A percentile compares a stretch with the other conserved stretches of the same genome.
Conservation (phyloP, 2,113 vertebrate genomes). For the Vidua chalybeata region DNA sequence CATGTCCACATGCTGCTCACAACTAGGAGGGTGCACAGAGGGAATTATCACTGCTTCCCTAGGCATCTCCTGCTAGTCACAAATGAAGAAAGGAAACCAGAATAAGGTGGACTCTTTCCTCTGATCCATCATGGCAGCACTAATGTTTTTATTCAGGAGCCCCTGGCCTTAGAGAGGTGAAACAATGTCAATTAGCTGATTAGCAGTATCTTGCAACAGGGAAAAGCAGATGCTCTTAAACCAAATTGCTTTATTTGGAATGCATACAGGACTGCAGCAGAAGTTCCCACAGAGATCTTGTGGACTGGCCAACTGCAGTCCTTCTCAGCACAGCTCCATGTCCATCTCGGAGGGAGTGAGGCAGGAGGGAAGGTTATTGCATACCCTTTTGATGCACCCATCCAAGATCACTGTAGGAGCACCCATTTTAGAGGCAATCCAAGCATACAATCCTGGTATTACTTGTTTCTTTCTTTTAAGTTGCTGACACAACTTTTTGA, state of each 20-base stretch:
- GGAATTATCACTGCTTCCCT: constrained; percentile 12
- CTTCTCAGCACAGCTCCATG: neutral
- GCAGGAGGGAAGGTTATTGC: neutral
- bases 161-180: neutral
- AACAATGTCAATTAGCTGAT: constrained; percentile 56
- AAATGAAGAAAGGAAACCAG: neutral
- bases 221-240: constrained; percentile 58
- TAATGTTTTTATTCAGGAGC: constrained; percentile 48
- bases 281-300: constrained; percentile 46
- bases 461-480: neutral
- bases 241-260: constrained; percentile 58
- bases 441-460: neutral
- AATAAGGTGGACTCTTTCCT: constrained; percentile 9
- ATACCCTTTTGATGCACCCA: neutral
- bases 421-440: constrained; percentile 6
- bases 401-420: neutral
- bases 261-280: constrained; percentile 19
- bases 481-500: neutral
- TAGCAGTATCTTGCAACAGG: constrained; percentile 29
- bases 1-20: neutral
- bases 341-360: neutral
- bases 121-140: constrained; percentile 9
- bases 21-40: neutral
- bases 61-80: neutral
- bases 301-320: neutral